Evolutionary conservation across 2,113 vertebrate genomes (phyloP).

Genomic region (Strix uralensis): DNA sequence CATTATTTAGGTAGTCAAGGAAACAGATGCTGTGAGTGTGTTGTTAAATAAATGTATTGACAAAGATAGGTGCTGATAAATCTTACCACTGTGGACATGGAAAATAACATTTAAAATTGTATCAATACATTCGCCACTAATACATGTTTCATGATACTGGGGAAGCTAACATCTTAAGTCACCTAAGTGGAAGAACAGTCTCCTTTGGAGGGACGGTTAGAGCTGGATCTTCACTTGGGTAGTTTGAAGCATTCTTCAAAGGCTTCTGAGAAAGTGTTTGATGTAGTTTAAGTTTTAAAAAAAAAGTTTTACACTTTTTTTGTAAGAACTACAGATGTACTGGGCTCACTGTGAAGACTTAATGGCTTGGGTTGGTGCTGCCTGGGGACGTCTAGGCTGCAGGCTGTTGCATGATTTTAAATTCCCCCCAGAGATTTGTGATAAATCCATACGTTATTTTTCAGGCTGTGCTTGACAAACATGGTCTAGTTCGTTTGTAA

Average conservation of each 20-base stretch:
- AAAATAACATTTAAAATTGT: background rate
- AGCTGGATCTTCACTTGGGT: background rate
- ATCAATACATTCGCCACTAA: background rate
- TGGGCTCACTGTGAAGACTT: background rate
- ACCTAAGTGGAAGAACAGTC: background rate
- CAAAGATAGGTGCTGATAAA: background rate
- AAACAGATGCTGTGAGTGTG: background rate
- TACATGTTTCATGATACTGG: background rate
- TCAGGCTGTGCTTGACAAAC: background rate
- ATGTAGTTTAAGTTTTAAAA: background rate
- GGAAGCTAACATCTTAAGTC: background rate
- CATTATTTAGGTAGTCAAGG: background rate
- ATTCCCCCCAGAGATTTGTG: background rate
- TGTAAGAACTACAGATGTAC: background rate
- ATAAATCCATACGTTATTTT: background rate
- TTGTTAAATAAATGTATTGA: background rate
- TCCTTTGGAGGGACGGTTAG: background rate
- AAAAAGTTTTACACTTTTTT: background rate
- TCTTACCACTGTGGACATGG: background rate
- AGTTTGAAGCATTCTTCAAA: conserved; percentile 8
- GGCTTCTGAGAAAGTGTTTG: background rate
- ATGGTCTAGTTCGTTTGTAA: background rate
- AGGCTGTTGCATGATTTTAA: background rate
- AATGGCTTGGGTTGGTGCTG: background rate
- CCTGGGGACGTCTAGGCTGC: background rate